Base-by-base conservation (phyloP, 2,888 invertebrate species). In the Leptopilina syphax region DNA sequence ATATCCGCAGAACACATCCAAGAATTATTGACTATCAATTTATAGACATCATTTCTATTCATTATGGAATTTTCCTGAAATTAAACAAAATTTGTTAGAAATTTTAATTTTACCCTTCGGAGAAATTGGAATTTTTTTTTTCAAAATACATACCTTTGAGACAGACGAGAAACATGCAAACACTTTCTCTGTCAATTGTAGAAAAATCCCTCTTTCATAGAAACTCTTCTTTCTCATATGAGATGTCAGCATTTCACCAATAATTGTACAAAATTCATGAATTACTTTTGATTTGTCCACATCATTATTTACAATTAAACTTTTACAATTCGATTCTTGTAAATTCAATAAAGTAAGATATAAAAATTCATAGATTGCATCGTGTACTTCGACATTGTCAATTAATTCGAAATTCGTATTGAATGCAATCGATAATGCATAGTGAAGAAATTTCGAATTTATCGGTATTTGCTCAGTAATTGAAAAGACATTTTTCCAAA, bases 101-200 rank as follows among this genome's bases (percentile, higher is more conserved):
- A 41, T 65, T 47, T 47, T 10, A 65, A 68, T 44, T 65, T n/a
- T 77, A 73, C 34, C 65, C 65, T 60, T 66, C 7, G 6, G 12
- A 50, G 6, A 57, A 57, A 57, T 34, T 4, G 34, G 0, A 1
- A 57, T 10, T 57, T 57, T 57, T 5, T 57, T 12, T 5, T 13
- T 13, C 9, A 60, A 63, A 77, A 70, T 50, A 70, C 12, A 66
- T 85, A 87, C 87, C 83, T 84, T 83, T 6, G 66, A 79, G 63
- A 77, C 78, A 7, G 79, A 70, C 27, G 81, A 78, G 68, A 87
- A 78, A 68, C 83, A 83, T 27, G 86, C 85, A 80, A 86, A 89
- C 9, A 85, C 81, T 85, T 88, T 88, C 10, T 89, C 89, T 5
- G 90, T 81, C 13, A 90, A 79, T 82, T 87, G 87, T 24, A 90